Percentiles rank a stretch among this genome's conserved stretches.
Evolutionary conservation across 2,113 vertebrate species (phyloP).

Genomic region (Chaenogobius annularis): DNA sequence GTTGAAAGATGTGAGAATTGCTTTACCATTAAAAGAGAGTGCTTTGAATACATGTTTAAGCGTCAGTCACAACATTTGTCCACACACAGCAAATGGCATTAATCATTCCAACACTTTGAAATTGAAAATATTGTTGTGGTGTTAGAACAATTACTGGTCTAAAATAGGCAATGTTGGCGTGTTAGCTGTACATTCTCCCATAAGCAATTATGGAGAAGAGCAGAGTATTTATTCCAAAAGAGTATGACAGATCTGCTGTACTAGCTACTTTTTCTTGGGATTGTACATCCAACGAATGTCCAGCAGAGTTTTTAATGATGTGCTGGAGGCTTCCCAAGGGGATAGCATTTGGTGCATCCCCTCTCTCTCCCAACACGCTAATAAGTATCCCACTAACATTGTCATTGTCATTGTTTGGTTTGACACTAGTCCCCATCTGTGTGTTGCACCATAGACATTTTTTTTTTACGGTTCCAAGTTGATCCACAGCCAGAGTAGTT

Average conservation of each 20-base stretch:
- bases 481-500: not conserved
- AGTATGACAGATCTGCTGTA: slow-evolving; percentile 14
- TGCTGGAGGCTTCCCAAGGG: not conserved
- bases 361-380: not conserved
- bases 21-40: slow-evolving; percentile 6
- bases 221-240: slow-evolving; percentile 1
- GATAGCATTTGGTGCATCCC: slow-evolving; percentile 5
- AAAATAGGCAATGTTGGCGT: not conserved
- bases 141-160: not conserved
- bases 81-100: not conserved
- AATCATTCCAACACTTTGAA: not conserved
- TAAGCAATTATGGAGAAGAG: slow-evolving; percentile 15
- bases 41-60: slow-evolving; percentile 15
- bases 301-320: slow-evolving; percentile 17
- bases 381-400: slow-evolving; percentile 1
- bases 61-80: not conserved
- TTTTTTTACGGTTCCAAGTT: not conserved
- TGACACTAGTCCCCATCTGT: not conserved
- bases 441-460: not conserved
- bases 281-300: slow-evolving; percentile 12
- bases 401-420: not conserved
- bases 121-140: slow-evolving; percentile 1
- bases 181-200: slow-evolving; percentile 3
- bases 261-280: slow-evolving; percentile 12
- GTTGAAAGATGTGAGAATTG: not conserved